These are phyloP conservation scores for Pangasius macronema DNA, from an alignment of 2,797 vertebrate species.

Conservation along the genomic window DNA sequence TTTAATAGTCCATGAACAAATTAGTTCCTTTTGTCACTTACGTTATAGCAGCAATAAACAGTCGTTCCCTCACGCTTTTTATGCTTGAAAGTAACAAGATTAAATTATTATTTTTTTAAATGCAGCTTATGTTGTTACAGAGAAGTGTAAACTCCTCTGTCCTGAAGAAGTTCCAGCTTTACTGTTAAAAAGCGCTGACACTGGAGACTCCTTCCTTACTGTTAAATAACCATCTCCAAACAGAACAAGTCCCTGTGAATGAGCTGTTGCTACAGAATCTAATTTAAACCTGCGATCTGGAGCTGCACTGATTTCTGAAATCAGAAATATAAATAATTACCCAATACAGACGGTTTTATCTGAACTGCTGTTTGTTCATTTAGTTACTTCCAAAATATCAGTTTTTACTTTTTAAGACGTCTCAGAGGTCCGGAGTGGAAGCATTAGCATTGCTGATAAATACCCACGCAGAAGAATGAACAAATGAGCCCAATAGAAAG, in stretches of 20 bases:
- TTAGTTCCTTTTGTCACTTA: not conserved
- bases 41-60: not conserved
- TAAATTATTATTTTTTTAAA: too few species aligned
- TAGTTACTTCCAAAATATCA: not conserved
- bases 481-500: conserved; percentile 14
- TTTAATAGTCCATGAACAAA: not conserved
- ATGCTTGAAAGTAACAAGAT: not conserved
- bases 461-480: conserved; percentile 9
- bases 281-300: not conserved
- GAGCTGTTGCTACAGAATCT: not conserved
- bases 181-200: not conserved
- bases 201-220: not conserved
- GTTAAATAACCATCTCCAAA: not conserved
- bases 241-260: not conserved
- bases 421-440: not conserved
- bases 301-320: not conserved
- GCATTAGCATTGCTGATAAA: conserved; percentile 19
- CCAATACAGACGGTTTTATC: not conserved
- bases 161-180: too few species aligned
- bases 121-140: not conserved
- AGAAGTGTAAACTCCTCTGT: not conserved
- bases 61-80: not conserved
- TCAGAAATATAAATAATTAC: not conserved
- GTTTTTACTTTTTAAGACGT: not conserved
- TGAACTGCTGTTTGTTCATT: not conserved